These are phyloP conservation scores for Eueremaeus valkanovi DNA, from an alignment of 2,888 invertebrate species.

Conservation along the genomic window DNA sequence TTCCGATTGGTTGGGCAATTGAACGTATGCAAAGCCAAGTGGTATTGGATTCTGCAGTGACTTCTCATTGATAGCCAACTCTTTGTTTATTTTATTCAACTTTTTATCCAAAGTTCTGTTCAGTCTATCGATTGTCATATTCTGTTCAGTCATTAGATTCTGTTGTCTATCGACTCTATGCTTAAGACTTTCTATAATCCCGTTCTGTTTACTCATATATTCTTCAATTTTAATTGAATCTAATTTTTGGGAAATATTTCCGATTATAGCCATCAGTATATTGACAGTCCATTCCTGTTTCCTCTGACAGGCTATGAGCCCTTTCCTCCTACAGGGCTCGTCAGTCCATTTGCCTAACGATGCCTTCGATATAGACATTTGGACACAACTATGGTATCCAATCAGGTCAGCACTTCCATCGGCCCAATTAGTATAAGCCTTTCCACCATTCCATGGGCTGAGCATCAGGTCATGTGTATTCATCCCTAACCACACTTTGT, in stretches of 20 bases:
- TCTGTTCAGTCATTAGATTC: not conserved
- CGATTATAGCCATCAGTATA: no score
- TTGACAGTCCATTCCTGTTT: not conserved
- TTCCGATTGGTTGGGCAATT: slow-evolving; percentile 1
- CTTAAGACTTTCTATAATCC: not conserved
- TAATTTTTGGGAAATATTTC: not conserved
- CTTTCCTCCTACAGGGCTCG: not conserved
- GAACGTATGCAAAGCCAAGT: slow-evolving; percentile 5
- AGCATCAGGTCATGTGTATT: not conserved
- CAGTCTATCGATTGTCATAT: not conserved
- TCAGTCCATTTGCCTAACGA: slow-evolving; percentile 7
- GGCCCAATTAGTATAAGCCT: not conserved
- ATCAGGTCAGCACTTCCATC: not conserved
- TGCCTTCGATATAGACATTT: not conserved
- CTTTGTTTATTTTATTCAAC: not conserved
- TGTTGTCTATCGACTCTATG: not conserved
- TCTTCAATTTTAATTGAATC: not conserved
- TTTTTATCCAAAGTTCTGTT: not conserved
- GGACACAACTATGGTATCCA: slow-evolving; percentile 12
- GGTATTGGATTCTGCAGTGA: not conserved
- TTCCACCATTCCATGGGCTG: not conserved
- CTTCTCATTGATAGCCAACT: not conserved
- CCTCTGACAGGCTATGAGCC: not conserved
- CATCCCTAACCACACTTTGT: not conserved
- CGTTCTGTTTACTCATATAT: not conserved